Evolutionary conservation across 2,113 vertebrate species (phyloP).

Genomic region (Vimba vimba): DNA sequence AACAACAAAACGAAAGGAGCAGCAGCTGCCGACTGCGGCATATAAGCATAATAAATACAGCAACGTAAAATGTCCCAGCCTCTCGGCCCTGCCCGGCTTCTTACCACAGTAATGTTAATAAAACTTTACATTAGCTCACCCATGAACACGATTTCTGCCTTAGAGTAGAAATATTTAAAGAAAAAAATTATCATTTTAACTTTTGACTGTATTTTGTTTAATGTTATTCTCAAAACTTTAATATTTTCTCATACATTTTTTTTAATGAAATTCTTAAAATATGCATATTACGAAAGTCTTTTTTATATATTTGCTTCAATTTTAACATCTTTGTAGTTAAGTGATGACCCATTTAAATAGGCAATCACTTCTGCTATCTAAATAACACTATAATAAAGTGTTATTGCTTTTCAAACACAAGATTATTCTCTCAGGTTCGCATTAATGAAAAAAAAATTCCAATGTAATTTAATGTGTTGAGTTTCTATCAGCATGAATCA

Average conservation of each 20-base stretch:
- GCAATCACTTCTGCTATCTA: too few relatives aligned
- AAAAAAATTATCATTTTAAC: background rate
- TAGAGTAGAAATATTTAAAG: background rate
- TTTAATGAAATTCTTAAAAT: background rate
- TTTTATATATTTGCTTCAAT: background rate
- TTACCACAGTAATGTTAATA: too few relatives aligned
- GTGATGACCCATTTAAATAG: background rate
- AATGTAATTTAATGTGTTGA: conserved; percentile 2
- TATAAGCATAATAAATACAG: too few relatives aligned
- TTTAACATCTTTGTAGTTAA: background rate
- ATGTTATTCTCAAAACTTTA: background rate
- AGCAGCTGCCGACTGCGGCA: too few relatives aligned
- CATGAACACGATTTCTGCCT: too few relatives aligned
- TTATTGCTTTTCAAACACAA: background rate
- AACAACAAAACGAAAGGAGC: too few relatives aligned
- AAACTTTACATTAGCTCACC: too few relatives aligned
- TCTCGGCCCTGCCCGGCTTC: too few relatives aligned
- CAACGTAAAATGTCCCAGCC: too few relatives aligned
- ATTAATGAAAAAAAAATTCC: background rate
- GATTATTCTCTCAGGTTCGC: background rate
- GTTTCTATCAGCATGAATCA: conserved; percentile 7
- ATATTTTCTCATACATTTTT: background rate
- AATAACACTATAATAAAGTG: background rate
- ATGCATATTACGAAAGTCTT: background rate
- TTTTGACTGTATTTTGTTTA: too few relatives aligned